Evolutionary conservation across 30 jellyfish, hydroid and myxozoan genomes (phyloP).

Genomic region (Aurelia aurita complex sp. Pacific): DNA sequence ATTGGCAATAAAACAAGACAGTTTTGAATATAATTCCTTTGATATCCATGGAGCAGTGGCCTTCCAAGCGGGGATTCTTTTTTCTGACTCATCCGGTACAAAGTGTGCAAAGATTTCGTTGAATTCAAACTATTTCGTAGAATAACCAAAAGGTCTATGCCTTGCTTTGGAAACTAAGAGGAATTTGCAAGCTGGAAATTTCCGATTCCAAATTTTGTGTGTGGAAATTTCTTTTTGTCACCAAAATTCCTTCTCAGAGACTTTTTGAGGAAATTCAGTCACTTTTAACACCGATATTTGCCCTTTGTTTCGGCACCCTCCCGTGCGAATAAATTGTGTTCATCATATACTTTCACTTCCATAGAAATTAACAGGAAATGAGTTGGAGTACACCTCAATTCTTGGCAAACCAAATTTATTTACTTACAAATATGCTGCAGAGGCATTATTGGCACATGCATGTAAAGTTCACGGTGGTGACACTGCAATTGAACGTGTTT

Average conservation of each 20-base stretch:
- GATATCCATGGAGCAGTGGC: too few relatives aligned
- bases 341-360: neutral
- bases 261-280: neutral
- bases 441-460: constrained; percentile 51
- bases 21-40: too few relatives aligned
- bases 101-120: too few relatives aligned
- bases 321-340: neutral
- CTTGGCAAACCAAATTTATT: constrained; percentile 93
- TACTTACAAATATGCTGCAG: constrained; percentile 85
- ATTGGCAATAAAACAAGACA: too few relatives aligned
- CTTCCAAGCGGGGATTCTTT: too few relatives aligned
- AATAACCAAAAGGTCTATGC: neutral
- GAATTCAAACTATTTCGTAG: too few relatives aligned
- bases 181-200: neutral
- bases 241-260: too few relatives aligned
- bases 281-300: neutral
- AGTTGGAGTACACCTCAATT: constrained; percentile 69
- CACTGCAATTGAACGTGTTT: constrained; percentile 47
- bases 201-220: neutral
- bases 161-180: neutral
- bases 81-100: too few relatives aligned
- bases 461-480: constrained; percentile 32
- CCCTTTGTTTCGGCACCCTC: neutral
- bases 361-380: constrained; percentile 84
- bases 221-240: neutral